Base-by-base conservation (phyloP, 2,888 invertebrate genomes). In the Cinara cedri region DNA sequence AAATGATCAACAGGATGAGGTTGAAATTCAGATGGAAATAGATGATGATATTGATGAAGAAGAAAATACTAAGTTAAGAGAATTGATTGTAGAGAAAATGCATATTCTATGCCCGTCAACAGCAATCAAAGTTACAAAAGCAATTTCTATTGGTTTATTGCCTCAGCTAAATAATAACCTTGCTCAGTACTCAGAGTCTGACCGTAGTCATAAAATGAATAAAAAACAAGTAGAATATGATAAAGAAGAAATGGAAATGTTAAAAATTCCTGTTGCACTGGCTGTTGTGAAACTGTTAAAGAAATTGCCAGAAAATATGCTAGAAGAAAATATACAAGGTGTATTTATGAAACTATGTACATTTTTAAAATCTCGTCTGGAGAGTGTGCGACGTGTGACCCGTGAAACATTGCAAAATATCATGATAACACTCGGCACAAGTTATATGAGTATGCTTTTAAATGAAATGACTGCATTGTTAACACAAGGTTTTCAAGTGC, bases 381-480 rank as follows among this genome's bases (percentile, higher is more conserved):
- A 93, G 83, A 94, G 95, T 84, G 94, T 97, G 3, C 89, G 98
- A 60, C 90, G 93, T 84, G 87, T 91, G 0, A 92, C 97, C 0
- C 89, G 97, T 49, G 94, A 96, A 85, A 96, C 95, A n/a, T 88
- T 98, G n/a, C 92, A 94, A 83, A 94, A 95, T 86, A 94, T 97
- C 42, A 93, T 96, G 91, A 84, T 90, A 0, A 90, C 93, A 0
- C 88, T 99, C 11, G 98, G 98, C 0, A 90, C 95, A 0, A 87
- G 89, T 19, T 95, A 95, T 86, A 87, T 98, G 81, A 89, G 90
- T 10, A 88, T 91, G 83, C 86, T 98, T 26, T 86, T 98, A 14
- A 90, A 90, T 81, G 96, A 97, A 86, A 89, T 98, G 85, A 91
- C 91, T 51, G 87, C 92, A 6, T 86, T 95, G 24, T 87, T 98